Evolutionary conservation across 2,113 vertebrate species (phyloP).

Genomic region (Scomber colias): DNA sequence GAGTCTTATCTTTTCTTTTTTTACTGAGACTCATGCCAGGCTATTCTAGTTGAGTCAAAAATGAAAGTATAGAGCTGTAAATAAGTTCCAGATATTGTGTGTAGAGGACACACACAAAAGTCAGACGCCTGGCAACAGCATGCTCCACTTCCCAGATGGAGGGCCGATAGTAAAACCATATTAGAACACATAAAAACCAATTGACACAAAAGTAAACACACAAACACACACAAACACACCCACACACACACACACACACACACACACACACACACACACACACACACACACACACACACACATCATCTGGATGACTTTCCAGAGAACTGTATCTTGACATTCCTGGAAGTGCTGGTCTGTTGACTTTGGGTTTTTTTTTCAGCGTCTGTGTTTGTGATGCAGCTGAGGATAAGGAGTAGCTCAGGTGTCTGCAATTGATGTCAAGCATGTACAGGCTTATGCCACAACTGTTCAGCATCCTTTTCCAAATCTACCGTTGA

Average conservation of each 20-base stretch:
- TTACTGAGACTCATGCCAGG: no score
- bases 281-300: slow-evolving; percentile 3
- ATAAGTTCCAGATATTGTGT: background rate
- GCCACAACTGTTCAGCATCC: slow-evolving; percentile 10
- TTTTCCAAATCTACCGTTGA: slow-evolving; percentile 34
- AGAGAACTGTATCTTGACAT: slow-evolving; percentile 48
- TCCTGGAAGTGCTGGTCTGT: slow-evolving; percentile 39
- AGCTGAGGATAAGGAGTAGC: slow-evolving; percentile 47
- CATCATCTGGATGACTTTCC: slow-evolving; percentile 40
- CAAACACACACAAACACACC: slow-evolving; percentile 23
- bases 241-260: slow-evolving; percentile 25
- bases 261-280: slow-evolving; percentile 10
- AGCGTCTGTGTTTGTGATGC: slow-evolving; percentile 53
- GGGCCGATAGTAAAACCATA: slow-evolving; percentile 31
- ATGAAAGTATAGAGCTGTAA: no score
- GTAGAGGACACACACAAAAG: slow-evolving; percentile 12
- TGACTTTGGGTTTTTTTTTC: slow-evolving; percentile 36
- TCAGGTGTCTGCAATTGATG: slow-evolving; percentile 52
- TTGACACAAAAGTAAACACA: slow-evolving; percentile 20
- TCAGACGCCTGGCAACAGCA: background rate
- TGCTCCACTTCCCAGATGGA: background rate
- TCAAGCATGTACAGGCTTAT: slow-evolving; percentile 46
- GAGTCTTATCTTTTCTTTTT: no score
- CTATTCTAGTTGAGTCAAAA: no score
- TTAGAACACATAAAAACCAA: background rate